Conservation (phyloP, 1,140 invertebrate genomes). For the Lepidurus apus region DNA sequence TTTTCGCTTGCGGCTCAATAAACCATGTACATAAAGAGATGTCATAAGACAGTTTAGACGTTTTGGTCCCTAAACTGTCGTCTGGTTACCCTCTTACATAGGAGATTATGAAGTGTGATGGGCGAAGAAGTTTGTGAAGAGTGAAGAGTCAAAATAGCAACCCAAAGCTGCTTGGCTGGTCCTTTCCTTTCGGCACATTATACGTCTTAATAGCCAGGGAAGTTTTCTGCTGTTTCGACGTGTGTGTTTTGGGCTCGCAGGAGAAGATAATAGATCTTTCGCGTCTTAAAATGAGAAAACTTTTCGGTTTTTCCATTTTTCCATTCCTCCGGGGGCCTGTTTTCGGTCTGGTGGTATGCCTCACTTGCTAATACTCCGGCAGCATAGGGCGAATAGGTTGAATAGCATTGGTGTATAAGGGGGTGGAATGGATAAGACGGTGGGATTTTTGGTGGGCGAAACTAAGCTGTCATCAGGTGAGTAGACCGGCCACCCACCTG, state of each 20-base stretch:
- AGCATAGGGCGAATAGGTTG: not conserved
- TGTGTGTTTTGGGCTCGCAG: not conserved
- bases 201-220: constrained; percentile 13
- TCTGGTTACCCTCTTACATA: too few relatives aligned
- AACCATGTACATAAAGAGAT: too few relatives aligned
- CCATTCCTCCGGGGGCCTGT: too few relatives aligned
- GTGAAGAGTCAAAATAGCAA: not conserved
- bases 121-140: not conserved
- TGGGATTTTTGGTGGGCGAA: constrained; percentile 19
- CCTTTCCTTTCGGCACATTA: constrained; percentile 4
- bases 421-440: constrained; percentile 16
- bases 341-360: not conserved
- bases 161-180: not conserved
- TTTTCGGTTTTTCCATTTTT: too few relatives aligned
- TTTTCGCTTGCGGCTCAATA: too few relatives aligned
- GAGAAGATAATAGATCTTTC: not conserved
- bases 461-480: constrained; percentile 21
- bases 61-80: too few relatives aligned
- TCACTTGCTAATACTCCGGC: not conserved
- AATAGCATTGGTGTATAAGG: not conserved
- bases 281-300: too few relatives aligned
- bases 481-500: constrained; percentile 6
- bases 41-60: too few relatives aligned
- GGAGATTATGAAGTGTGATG: not conserved
- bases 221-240: not conserved